These are phyloP conservation scores for Micromys minutus DNA, from an alignment of 2,113 vertebrate genomes.

Conservation along the genomic window DNA sequence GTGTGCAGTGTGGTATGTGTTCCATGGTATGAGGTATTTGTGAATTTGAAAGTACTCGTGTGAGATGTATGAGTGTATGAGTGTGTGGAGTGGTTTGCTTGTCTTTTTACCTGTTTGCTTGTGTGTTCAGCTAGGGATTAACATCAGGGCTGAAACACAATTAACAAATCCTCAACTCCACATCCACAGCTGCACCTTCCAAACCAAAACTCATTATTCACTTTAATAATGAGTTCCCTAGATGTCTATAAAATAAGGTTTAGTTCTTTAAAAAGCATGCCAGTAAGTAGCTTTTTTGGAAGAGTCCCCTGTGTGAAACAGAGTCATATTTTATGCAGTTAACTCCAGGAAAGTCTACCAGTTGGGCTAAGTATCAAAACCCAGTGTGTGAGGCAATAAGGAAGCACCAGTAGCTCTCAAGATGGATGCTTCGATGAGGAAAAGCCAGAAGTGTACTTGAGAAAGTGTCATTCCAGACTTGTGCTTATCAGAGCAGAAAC, in stretches of 20 bases:
- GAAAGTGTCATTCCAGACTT: neutral
- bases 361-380: conserved; percentile 6
- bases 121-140: neutral
- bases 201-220: neutral
- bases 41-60: neutral
- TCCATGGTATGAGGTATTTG: neutral
- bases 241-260: conserved; percentile 32
- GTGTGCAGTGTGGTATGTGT: neutral
- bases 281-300: conserved; percentile 17
- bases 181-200: neutral
- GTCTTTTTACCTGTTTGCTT: neutral
- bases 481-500: neutral
- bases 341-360: neutral
- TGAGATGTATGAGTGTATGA: neutral
- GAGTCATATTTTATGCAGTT: conserved; percentile 32
- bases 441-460: conserved; percentile 13
- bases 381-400: neutral
- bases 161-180: neutral
- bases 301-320: neutral
- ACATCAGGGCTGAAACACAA: neutral
- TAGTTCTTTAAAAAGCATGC: neutral
- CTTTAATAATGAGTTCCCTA: neutral
- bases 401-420: neutral
- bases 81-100: neutral
- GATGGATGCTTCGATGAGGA: neutral